Conservation (phyloP, 2,797 vertebrate genomes). For the Typhlichthys eigenmanni region DNA sequence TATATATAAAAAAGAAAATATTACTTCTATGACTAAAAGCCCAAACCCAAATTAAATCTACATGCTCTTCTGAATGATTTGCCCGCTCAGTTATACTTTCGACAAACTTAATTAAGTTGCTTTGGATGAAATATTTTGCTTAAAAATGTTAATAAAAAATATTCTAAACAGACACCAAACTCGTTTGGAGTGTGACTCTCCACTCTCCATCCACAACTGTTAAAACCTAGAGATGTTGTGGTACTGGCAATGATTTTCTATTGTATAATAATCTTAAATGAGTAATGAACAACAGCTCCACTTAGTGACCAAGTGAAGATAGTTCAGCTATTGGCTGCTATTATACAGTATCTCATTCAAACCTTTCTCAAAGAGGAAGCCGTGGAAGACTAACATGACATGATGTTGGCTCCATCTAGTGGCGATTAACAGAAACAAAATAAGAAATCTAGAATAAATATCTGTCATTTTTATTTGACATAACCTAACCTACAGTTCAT, state of each 20-base stretch:
- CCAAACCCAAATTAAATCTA: neutral
- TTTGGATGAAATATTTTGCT: too few relatives aligned
- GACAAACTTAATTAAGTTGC: too few relatives aligned
- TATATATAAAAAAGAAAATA: neutral
- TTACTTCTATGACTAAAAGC: too few relatives aligned
- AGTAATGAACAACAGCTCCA: constrained; percentile 24
- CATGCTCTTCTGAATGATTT: neutral
- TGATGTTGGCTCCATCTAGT: neutral
- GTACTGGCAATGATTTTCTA: too few relatives aligned
- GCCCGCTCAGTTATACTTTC: too few relatives aligned
- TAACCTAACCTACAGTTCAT: too few relatives aligned
- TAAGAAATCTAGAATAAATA: neutral
- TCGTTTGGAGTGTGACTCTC: neutral
- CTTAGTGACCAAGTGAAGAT: constrained; percentile 34
- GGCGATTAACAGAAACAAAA: neutral
- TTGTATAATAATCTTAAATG: too few relatives aligned
- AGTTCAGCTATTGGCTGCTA: constrained; percentile 9
- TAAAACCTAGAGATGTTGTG: neutral
- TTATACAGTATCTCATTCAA: neutral
- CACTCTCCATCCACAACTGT: neutral
- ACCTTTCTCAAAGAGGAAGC: too few relatives aligned
- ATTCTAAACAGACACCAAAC: neutral
- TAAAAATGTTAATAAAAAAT: too few relatives aligned
- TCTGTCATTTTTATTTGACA: too few relatives aligned
- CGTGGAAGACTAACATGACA: too few relatives aligned